Percentiles rank a stretch among this genome's conserved stretches.
Evolutionary conservation across 2,797 vertebrate species (phyloP).

Genomic region (Hypotaenidia philippensis): DNA sequence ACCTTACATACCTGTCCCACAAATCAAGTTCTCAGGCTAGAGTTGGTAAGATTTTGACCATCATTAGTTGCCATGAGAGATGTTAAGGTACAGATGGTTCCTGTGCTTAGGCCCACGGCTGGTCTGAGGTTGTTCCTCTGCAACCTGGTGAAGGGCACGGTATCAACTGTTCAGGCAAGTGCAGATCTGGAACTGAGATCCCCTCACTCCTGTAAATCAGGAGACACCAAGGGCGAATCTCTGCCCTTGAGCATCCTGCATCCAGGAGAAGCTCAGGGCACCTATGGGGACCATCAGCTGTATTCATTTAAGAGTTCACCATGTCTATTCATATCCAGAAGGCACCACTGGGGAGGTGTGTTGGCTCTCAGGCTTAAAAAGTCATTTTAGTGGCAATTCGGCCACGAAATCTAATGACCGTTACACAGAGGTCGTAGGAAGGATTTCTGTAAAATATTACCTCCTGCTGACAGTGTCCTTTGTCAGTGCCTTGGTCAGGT

Average conservation of each 20-base stretch:
- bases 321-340: neutral
- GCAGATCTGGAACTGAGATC: fast-evolving
- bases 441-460: neutral
- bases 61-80: fast-evolving
- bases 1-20: neutral
- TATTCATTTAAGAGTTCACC: neutral
- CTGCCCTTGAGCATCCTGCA: neutral
- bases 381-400: neutral
- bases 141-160: fast-evolving
- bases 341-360: neutral
- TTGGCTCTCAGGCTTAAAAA: neutral
- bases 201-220: neutral
- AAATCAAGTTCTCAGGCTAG: neutral
- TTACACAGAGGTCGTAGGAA: neutral
- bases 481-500: neutral
- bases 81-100: neutral
- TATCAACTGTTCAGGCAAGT: fast-evolving
- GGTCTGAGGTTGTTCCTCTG: neutral
- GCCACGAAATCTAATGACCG: neutral
- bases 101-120: neutral
- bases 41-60: neutral
- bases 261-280: neutral
- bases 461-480: neutral
- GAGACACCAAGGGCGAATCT: neutral
- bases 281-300: neutral